Evolutionary conservation across 2,888 invertebrate species (phyloP).

Genomic region (Tachina grossa): DNA sequence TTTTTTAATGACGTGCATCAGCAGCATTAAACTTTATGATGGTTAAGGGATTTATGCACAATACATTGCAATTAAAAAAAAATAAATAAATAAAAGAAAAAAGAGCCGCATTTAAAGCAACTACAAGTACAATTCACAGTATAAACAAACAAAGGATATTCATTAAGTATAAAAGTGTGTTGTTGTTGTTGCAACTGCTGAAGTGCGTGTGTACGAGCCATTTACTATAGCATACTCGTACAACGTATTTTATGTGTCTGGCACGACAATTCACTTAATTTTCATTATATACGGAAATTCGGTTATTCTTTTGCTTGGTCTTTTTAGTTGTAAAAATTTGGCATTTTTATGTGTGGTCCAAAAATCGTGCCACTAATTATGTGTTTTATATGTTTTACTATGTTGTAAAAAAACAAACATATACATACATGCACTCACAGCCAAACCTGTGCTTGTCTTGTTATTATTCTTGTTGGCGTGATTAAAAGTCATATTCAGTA

Average conservation of each 20-base stretch:
- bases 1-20: slow-evolving; percentile 53
- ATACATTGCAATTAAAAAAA: neutral
- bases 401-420: slow-evolving; percentile 18
- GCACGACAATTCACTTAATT: slow-evolving; percentile 69
- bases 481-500: slow-evolving; percentile 63
- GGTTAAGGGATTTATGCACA: slow-evolving; percentile 57
- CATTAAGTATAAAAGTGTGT: neutral
- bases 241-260: slow-evolving; percentile 65
- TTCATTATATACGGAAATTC: slow-evolving; percentile 64
- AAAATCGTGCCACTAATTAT: slow-evolving; percentile 70
- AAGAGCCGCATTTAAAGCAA: neutral
- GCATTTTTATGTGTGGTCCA: slow-evolving; percentile 50
- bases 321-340: neutral
- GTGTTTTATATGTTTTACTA: slow-evolving; percentile 65
- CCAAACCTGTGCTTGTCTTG: slow-evolving; percentile 27
- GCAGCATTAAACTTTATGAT: slow-evolving; percentile 67
- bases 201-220: slow-evolving; percentile 56
- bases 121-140: slow-evolving; percentile 21
- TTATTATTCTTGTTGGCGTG: slow-evolving; percentile 68
- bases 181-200: neutral
- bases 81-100: neutral
- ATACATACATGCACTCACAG: neutral
- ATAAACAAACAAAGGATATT: neutral
- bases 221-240: slow-evolving; percentile 5
- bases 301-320: neutral